Conservation (phyloP, 2,797 vertebrate species). For the Hoplostethus mediterraneus region DNA sequence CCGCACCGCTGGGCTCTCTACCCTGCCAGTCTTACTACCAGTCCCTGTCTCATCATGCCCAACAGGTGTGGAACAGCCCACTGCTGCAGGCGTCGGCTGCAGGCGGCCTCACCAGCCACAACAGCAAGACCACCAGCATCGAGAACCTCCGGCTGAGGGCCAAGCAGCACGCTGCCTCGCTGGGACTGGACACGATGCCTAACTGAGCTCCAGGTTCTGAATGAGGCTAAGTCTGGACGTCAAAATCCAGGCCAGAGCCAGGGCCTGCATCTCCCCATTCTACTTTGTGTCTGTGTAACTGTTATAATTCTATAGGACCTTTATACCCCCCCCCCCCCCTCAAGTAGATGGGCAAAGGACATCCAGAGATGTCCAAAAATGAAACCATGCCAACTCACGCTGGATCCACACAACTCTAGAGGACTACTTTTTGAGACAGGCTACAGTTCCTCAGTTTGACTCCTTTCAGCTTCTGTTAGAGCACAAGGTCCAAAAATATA, state of each 20-base stretch:
- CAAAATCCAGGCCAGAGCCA: constrained; percentile 32
- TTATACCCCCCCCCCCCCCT: background rate
- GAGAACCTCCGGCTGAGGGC: constrained; percentile 97
- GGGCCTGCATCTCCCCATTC: constrained; percentile 18
- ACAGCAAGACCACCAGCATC: constrained; percentile 99
- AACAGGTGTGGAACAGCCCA: constrained; percentile 96
- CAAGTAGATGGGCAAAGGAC: constrained; percentile 38
- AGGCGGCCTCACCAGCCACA: constrained; percentile 87
- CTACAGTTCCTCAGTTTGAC: constrained; percentile 18
- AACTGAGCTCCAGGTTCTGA: constrained; percentile 85
- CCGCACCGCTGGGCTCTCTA: constrained; percentile 91
- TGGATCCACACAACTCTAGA: constrained; percentile 46
- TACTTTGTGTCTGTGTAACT: constrained; percentile 51
- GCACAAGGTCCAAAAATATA: constrained; percentile 25
- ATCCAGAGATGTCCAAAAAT: constrained; percentile 34
- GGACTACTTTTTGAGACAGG: constrained; percentile 26
- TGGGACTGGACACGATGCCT: constrained; percentile 95
- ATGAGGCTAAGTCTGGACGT: constrained; percentile 11
- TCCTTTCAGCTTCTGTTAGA: constrained; percentile 35
- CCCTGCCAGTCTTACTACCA: constrained; percentile 99
- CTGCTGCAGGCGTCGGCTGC: constrained; percentile 90
- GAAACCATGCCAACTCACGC: constrained; percentile 36
- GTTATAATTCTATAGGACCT: constrained; percentile 53
- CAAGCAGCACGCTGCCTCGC: constrained; percentile 96
- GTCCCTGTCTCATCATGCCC: constrained; percentile 94